Percentiles rank a stretch among this genome's conserved stretches.
phyloP scores from a whole-genome alignment of 2,113 vertebrate genomes.

The Amblyornis subalaris region DNA sequence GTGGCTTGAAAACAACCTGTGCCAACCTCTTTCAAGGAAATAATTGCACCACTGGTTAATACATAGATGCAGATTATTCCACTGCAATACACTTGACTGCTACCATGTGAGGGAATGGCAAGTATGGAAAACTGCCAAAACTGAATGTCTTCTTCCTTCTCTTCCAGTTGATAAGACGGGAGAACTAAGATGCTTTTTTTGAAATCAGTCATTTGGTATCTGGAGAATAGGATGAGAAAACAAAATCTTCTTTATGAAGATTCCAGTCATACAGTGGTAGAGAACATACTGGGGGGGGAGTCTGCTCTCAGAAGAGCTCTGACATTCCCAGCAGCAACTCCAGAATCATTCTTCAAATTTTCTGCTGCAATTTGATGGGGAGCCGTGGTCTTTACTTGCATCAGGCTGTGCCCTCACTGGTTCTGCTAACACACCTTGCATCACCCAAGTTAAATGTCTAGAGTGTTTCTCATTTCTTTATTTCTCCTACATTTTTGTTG shows the following conservation, averaged over 20 bases:
- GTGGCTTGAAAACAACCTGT: background rate
- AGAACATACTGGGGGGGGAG: background rate
- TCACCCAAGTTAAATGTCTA: background rate
- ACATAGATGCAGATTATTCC: background rate
- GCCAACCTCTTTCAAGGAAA: background rate
- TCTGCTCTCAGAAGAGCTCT: background rate
- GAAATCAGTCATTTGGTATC: conserved; percentile 14
- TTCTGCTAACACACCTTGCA: background rate
- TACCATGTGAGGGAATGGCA: conserved; percentile 26
- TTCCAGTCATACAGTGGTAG: background rate
- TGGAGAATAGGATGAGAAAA: conserved; percentile 37
- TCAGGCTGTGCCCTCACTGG: background rate
- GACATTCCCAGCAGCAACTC: background rate
- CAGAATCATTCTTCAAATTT: background rate
- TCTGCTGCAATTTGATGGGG: background rate
- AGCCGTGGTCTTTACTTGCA: background rate
- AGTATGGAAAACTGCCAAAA: conserved; percentile 49
- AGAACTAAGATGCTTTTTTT: conserved; percentile 33
- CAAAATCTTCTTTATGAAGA: background rate
- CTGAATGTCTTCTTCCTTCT: conserved; percentile 37
- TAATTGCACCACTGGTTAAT: background rate
- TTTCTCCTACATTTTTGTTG: background rate
- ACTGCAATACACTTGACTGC: conserved; percentile 1
- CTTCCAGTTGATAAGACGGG: conserved; percentile 42
- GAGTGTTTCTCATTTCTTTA: background rate